Conservation (phyloP, 2,888 invertebrate genomes). For the Agapostemon virescens region DNA sequence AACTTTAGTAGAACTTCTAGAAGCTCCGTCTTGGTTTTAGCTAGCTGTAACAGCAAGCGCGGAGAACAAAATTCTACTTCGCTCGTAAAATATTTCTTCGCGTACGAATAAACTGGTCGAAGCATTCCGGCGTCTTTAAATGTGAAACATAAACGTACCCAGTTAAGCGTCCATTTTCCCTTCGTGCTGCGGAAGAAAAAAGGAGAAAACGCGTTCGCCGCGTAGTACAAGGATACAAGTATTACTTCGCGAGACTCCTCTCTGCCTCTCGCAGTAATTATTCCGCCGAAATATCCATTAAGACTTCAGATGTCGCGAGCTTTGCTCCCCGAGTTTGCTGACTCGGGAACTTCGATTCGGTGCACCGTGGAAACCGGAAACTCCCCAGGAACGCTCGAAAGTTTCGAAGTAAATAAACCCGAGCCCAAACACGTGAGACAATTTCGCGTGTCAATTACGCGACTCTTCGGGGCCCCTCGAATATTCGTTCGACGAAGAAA, state of each 20-base stretch:
- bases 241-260: neutral
- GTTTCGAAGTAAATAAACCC: slow-evolving; percentile 62
- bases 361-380: slow-evolving; percentile 33
- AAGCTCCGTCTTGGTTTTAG: neutral
- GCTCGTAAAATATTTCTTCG: neutral
- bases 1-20: neutral
- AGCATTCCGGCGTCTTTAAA: neutral
- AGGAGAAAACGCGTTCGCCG: neutral
- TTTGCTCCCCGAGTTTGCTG: slow-evolving; percentile 48
- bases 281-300: slow-evolving; percentile 60
- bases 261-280: slow-evolving; percentile 42
- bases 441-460: slow-evolving; percentile 63
- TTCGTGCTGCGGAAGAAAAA: neutral
- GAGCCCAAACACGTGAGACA: slow-evolving; percentile 60
- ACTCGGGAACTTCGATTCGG: slow-evolving; percentile 51
- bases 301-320: slow-evolving; percentile 47
- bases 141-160: neutral
- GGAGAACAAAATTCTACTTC: neutral
- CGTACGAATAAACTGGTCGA: slow-evolving; percentile 1
- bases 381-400: slow-evolving; percentile 49
- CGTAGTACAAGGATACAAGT: neutral
- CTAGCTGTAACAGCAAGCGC: neutral
- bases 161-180: neutral
- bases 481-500: slow-evolving; percentile 40
- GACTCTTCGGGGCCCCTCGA: slow-evolving; percentile 40